A percentile compares a stretch with the other conserved stretches of the same genome.
Conservation (phyloP, 2,888 invertebrate genomes). For the Epistrophe grossulariae region DNA sequence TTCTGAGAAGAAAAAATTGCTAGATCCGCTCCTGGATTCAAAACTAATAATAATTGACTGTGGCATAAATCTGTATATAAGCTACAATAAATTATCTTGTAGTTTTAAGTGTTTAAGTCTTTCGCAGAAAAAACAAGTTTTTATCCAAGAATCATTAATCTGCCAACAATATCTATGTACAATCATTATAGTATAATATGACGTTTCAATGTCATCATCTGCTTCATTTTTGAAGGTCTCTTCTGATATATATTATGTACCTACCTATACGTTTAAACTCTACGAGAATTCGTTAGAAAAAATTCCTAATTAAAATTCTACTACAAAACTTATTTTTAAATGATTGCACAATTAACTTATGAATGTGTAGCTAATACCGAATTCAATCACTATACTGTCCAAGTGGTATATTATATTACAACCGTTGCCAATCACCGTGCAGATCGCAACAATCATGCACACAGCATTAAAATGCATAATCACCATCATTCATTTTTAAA, state of each 20-base stretch:
- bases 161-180: background rate
- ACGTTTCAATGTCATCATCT: slow-evolving; percentile 24
- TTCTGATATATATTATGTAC: background rate
- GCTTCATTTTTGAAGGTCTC: background rate
- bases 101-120: background rate
- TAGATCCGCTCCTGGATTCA: too few species aligned
- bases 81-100: background rate
- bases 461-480: slow-evolving; percentile 17
- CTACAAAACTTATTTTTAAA: slow-evolving; percentile 2
- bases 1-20: too few species aligned
- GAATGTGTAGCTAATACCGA: background rate
- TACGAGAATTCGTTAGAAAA: background rate
- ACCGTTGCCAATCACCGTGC: slow-evolving; percentile 25
- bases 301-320: slow-evolving; percentile 10
- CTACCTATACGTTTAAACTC: too few species aligned
- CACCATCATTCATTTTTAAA: background rate
- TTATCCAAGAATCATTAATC: background rate
- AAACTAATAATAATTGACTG: background rate
- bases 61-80: background rate
- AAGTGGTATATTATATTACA: slow-evolving; percentile 2
- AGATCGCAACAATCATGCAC: slow-evolving; percentile 5
- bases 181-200: background rate
- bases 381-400: background rate
- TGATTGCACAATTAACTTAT: slow-evolving; percentile 22
- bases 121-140: background rate